phyloP scores from a whole-genome alignment of 1,140 invertebrate genomes.

The Caenorhabditis briggsae region DNA sequence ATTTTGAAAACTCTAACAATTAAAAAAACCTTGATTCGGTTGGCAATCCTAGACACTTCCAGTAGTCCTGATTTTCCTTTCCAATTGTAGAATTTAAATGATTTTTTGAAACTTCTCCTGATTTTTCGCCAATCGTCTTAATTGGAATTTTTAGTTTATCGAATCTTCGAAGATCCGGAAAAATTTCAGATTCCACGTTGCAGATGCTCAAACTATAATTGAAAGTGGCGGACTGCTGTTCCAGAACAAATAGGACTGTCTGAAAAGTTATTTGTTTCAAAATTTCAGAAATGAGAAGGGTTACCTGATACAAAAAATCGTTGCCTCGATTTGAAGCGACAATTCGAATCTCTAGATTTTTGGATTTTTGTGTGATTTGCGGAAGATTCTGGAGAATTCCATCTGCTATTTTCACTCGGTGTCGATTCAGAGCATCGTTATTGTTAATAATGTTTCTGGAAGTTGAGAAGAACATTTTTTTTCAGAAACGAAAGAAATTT shows the following conservation, averaged over 20 bases:
- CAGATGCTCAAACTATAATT: slow-evolving; percentile 13
- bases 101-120: neutral
- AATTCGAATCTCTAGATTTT: slow-evolving; percentile 30
- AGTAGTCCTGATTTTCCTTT: slow-evolving; percentile 49
- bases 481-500: no score
- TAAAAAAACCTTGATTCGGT: neutral
- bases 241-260: neutral
- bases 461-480: no score
- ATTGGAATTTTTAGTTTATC: neutral
- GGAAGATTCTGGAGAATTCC: neutral
- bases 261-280: neutral
- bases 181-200: slow-evolving; percentile 50
- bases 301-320: slow-evolving; percentile 50
- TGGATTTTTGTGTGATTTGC: neutral
- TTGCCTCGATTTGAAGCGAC: slow-evolving; percentile 23
- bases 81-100: neutral
- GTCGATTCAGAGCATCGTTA: neutral
- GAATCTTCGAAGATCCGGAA: slow-evolving; percentile 26
- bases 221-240: neutral
- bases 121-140: neutral
- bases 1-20: no score
- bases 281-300: no score
- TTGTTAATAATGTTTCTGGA: neutral
- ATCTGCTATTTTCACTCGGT: slow-evolving; percentile 4
- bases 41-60: slow-evolving; percentile 14